A percentile compares a stretch with the other conserved stretches of the same genome.
Conservation (phyloP, 2,888 invertebrate species). For the Creontiades dilutus region DNA sequence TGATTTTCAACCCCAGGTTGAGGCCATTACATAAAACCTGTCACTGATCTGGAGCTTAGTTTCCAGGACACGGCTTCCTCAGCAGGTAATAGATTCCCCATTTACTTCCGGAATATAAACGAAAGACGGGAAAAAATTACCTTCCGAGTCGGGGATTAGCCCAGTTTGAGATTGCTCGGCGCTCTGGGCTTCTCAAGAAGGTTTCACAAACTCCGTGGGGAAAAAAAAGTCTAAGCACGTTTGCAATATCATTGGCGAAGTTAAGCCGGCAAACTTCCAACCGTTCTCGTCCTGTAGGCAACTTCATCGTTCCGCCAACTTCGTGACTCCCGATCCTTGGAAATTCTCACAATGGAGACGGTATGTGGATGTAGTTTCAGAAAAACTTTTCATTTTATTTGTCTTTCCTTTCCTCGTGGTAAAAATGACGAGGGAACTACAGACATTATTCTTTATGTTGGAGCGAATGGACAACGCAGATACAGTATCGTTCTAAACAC, state of each 20-base stretch:
- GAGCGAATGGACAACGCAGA: too few species aligned
- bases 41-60: too few species aligned
- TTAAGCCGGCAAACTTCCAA: slow-evolving; percentile 23
- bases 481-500: too few species aligned
- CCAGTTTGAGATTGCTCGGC: background rate
- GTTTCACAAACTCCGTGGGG: background rate
- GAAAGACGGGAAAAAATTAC: background rate
- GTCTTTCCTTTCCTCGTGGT: background rate
- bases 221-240: slow-evolving; percentile 38
- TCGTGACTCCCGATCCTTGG: slow-evolving; percentile 27
- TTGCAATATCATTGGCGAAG: slow-evolving; percentile 39
- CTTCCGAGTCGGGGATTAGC: background rate
- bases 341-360: background rate
- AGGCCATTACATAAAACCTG: too few species aligned
- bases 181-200: background rate
- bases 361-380: background rate
- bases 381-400: background rate
- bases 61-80: too few species aligned
- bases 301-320: slow-evolving; percentile 23
- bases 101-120: slow-evolving; percentile 4
- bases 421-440: background rate
- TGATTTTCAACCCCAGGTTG: too few species aligned
- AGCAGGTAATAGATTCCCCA: background rate
- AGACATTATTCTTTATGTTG: background rate
- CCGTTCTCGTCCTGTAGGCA: background rate